A percentile compares a stretch with the other conserved stretches of the same genome.
Conservation (phyloP, 2,888 invertebrate genomes). For the Ormyrus rosae region DNA sequence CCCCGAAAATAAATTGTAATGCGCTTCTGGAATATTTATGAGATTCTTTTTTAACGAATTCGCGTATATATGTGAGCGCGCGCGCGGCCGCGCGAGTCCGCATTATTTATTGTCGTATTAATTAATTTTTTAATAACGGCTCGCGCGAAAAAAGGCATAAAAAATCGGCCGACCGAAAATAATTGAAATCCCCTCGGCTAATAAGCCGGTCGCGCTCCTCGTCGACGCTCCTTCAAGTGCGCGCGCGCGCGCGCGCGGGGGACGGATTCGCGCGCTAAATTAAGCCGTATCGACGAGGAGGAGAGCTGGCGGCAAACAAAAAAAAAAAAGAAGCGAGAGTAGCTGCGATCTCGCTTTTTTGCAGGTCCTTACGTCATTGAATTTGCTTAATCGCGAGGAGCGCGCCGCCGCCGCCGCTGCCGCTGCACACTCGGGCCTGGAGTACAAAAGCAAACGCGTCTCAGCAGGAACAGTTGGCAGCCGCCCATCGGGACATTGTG, state of each 20-base stretch:
- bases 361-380: slow-evolving; percentile 45
- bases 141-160: neutral
- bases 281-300: too few relatives aligned
- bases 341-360: neutral
- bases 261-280: too few relatives aligned
- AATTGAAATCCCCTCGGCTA: too few relatives aligned
- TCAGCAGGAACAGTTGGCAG: slow-evolving; percentile 72
- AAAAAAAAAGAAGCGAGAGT: too few relatives aligned
- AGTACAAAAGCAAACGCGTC: slow-evolving; percentile 49
- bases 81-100: neutral
- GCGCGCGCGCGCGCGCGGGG: too few relatives aligned
- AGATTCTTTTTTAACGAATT: neutral
- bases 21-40: slow-evolving; percentile 21
- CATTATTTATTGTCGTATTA: slow-evolving; percentile 10
- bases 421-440: neutral
- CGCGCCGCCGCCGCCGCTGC: slow-evolving; percentile 1
- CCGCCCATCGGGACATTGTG: slow-evolving; percentile 74
- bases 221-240: neutral
- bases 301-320: too few relatives aligned
- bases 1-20: slow-evolving; percentile 18
- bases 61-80: neutral
- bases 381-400: slow-evolving; percentile 49
- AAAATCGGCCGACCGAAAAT: too few relatives aligned
- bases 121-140: neutral
- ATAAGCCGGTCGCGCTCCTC: neutral